A percentile compares a stretch with the other conserved stretches of the same genome.
Conservation (phyloP, 2,113 vertebrate genomes). For the Numida meleagris region DNA sequence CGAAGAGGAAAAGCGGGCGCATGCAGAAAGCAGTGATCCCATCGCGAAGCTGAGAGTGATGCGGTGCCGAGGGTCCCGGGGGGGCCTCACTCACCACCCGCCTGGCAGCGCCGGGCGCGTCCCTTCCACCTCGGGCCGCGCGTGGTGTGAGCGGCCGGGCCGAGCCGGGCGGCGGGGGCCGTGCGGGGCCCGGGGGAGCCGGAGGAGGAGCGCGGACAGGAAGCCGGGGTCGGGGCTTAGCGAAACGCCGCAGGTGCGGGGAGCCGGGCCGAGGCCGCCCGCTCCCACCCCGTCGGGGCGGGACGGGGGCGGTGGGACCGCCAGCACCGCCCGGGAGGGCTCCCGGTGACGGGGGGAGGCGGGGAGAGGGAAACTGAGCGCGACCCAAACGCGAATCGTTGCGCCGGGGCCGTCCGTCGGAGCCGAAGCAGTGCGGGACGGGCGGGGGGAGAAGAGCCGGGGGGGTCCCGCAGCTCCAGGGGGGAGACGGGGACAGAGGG, state of each 20-base stretch:
- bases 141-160: too few relatives aligned
- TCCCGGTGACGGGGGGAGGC: background rate
- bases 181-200: background rate
- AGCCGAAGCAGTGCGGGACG: background rate
- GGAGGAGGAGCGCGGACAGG: conserved; percentile 33
- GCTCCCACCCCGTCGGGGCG: background rate
- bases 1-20: background rate
- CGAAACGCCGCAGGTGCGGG: background rate
- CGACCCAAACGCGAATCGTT: background rate
- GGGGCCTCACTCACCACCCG: background rate
- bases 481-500: background rate
- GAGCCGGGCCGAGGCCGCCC: background rate
- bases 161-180: background rate
- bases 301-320: background rate
- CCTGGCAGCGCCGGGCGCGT: background rate
- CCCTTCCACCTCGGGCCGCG: background rate
- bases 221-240: conserved; percentile 17
- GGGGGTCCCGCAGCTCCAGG: background rate
- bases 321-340: background rate
- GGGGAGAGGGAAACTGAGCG: background rate
- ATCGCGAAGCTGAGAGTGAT: too few relatives aligned
- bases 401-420: too few relatives aligned
- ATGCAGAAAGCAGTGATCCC: background rate
- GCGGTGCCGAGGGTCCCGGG: background rate
- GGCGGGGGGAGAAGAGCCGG: too few relatives aligned